phyloP scores from a whole-genome alignment of 2,113 vertebrate species.

The Potamarius usumacintae region DNA sequence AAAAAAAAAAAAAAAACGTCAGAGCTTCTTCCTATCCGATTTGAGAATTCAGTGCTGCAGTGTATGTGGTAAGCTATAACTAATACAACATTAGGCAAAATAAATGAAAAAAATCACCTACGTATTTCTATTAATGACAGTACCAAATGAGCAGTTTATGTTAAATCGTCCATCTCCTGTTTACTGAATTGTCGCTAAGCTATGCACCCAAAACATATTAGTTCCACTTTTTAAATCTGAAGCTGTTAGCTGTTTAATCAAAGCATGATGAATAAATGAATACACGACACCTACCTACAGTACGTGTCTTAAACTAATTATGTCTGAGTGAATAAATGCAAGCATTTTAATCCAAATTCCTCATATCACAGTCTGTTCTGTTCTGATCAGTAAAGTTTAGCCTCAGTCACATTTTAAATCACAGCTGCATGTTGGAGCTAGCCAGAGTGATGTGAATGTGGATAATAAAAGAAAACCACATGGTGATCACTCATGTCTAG shows the following conservation, averaged over 20 bases:
- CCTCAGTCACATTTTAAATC: background rate
- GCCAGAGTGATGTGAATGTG: background rate
- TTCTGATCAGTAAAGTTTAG: background rate
- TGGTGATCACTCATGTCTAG: conserved; percentile 1
- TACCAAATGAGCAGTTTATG: background rate
- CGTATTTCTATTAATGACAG: background rate
- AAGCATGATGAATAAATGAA: background rate
- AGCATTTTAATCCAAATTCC: background rate
- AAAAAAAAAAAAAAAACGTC: background rate
- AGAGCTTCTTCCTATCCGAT: background rate
- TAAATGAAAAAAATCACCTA: background rate
- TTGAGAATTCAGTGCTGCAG: background rate
- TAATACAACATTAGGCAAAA: background rate
- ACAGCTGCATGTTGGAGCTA: background rate
- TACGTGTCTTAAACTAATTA: background rate
- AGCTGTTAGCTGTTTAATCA: background rate
- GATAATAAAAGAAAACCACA: background rate
- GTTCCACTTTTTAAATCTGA: background rate
- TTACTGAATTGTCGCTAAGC: background rate
- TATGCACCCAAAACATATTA: background rate
- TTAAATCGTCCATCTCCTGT: background rate
- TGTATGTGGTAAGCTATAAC: background rate
- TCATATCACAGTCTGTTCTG: background rate
- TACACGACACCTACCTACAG: background rate
- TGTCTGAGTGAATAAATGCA: background rate